phyloP scores from a whole-genome alignment of 2,797 vertebrate genomes.

The Antrozous pallidus region DNA sequence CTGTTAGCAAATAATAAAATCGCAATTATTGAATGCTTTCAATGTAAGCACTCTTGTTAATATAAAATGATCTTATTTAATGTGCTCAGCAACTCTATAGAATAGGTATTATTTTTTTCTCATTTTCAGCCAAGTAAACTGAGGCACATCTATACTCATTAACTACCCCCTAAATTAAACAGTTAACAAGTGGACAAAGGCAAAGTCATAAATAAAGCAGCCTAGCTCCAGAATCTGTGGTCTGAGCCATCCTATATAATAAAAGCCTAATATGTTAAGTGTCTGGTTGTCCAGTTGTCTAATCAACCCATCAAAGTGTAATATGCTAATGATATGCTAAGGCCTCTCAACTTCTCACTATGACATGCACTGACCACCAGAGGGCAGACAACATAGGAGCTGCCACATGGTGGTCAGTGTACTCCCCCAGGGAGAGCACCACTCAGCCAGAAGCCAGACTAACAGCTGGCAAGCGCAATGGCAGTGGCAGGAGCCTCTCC shows the following conservation, averaged over 20 bases:
- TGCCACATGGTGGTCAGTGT: too few relatives aligned
- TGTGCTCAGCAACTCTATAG: neutral
- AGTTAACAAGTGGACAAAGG: neutral
- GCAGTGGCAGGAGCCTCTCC: too few relatives aligned
- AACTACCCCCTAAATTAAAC: neutral
- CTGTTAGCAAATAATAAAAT: neutral
- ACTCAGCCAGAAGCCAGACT: too few relatives aligned
- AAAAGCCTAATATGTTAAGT: too few relatives aligned
- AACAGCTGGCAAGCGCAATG: too few relatives aligned
- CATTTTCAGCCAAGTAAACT: neutral
- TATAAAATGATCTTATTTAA: neutral
- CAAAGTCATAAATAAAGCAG: neutral
- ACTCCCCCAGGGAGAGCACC: too few relatives aligned
- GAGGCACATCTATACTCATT: neutral
- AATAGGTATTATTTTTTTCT: neutral
- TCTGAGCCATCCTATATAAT: neutral
- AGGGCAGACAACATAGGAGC: too few relatives aligned
- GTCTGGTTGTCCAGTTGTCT: too few relatives aligned
- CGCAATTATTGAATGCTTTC: neutral
- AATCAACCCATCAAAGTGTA: too few relatives aligned
- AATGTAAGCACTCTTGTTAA: neutral
- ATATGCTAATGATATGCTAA: too few relatives aligned
- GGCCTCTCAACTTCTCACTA: too few relatives aligned
- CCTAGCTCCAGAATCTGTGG: neutral
- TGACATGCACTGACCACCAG: too few relatives aligned